These are phyloP conservation scores for Aphrophora alni DNA, from an alignment of 2,888 invertebrate genomes.

Conservation along the genomic window DNA sequence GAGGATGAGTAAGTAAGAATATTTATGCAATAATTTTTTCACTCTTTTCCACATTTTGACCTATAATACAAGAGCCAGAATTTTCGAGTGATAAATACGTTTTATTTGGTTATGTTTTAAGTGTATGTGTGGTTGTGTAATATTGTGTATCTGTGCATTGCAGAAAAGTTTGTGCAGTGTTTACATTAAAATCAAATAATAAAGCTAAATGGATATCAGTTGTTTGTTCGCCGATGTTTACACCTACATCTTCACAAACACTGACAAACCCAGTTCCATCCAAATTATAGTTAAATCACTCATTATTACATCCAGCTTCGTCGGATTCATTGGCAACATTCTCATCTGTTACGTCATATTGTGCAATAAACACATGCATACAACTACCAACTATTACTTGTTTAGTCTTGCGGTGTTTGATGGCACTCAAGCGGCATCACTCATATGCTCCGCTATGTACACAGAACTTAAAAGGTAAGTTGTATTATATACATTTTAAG, in stretches of 20 bases:
- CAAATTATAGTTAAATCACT: not conserved
- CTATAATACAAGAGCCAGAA: too few relatives aligned
- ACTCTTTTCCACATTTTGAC: too few relatives aligned
- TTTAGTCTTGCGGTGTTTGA: not conserved
- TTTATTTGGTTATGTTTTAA: too few relatives aligned
- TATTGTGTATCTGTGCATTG: too few relatives aligned
- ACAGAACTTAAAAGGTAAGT: not conserved
- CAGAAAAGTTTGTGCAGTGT: too few relatives aligned
- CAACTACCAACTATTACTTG: not conserved
- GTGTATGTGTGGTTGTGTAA: too few relatives aligned
- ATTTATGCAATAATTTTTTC: too few relatives aligned
- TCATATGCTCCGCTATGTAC: not conserved
- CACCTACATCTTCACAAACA: not conserved
- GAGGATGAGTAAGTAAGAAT: too few relatives aligned
- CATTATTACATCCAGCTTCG: not conserved
- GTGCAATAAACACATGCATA: not conserved
- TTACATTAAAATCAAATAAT: too few relatives aligned
- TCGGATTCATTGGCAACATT: not conserved
- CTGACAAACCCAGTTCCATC: not conserved
- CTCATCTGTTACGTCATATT: not conserved
- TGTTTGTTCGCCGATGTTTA: not conserved
- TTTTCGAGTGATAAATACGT: too few relatives aligned
- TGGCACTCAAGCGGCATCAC: not conserved
- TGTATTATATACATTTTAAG: too few relatives aligned
- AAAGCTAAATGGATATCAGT: not conserved